A percentile compares a stretch with the other conserved stretches of the same genome.
Evolutionary conservation across 2,797 vertebrate species (phyloP).

Genomic region (Nasua narica): DNA sequence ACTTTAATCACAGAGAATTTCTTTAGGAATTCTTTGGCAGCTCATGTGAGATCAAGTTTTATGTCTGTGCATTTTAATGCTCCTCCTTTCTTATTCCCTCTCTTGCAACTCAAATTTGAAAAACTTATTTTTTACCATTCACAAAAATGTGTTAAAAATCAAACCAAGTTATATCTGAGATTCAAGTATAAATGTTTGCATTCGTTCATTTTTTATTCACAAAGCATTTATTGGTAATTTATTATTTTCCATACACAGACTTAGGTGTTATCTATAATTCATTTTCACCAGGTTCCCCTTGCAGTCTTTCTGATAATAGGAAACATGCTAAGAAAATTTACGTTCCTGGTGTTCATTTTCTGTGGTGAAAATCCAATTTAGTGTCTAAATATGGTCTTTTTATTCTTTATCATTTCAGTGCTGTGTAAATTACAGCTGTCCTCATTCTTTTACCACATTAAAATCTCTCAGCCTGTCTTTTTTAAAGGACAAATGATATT

Average conservation of each 20-base stretch:
- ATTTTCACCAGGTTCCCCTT: neutral
- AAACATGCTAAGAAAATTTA: neutral
- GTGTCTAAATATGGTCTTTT: neutral
- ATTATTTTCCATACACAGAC: neutral
- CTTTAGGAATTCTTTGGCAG: neutral
- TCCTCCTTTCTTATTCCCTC: neutral
- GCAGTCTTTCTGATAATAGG: neutral
- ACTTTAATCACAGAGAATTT: neutral
- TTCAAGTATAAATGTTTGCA: neutral
- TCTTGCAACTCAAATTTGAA: neutral
- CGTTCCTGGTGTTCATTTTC: neutral
- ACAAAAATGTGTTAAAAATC: neutral
- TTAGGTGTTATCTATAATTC: neutral
- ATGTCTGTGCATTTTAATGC: neutral
- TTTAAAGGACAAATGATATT: conserved; percentile 47
- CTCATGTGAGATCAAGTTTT: neutral
- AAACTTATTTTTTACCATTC: neutral
- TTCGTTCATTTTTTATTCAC: neutral
- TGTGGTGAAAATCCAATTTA: neutral
- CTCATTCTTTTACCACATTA: neutral
- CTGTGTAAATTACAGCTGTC: conserved; percentile 3
- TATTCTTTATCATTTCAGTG: neutral
- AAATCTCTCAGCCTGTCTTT: neutral
- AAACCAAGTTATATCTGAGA: neutral
- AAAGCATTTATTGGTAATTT: neutral